phyloP scores from a whole-genome alignment of 2,113 vertebrate species.

The Tragelaphus strepsiceros region DNA sequence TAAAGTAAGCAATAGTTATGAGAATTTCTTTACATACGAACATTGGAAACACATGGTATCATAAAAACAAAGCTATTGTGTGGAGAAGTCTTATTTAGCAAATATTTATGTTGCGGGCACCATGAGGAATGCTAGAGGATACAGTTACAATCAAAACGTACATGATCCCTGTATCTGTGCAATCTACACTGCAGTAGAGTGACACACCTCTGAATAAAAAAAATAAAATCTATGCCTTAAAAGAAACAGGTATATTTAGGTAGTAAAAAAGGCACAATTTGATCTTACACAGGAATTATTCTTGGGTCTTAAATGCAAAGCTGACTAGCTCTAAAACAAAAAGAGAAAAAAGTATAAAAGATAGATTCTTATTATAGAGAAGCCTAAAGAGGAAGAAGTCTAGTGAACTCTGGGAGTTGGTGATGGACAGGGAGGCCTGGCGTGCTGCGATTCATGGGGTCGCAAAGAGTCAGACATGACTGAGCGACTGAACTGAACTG shows the following conservation, averaged over 20 bases:
- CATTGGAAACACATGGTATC: background rate
- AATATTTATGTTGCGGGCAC: background rate
- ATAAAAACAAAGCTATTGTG: background rate
- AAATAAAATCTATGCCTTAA: background rate
- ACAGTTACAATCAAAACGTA: background rate
- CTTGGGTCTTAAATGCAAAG: background rate
- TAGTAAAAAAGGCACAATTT: background rate
- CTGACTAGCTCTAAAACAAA: background rate
- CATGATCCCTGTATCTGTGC: background rate
- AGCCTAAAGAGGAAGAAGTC: background rate
- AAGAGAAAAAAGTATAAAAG: background rate
- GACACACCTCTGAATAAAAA: background rate
- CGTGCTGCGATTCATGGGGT: no score
- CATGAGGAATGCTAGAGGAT: background rate
- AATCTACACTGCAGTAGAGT: background rate
- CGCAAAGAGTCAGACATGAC: no score
- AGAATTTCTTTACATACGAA: background rate
- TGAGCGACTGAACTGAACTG: no score
- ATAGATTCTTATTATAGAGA: background rate
- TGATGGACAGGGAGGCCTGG: no score
- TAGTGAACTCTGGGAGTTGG: no score
- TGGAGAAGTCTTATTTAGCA: background rate
- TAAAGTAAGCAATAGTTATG: background rate
- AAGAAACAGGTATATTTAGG: background rate
- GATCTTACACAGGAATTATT: background rate